These are phyloP conservation scores for Macrocentrus cingulum DNA, from an alignment of 1,140 invertebrate species.

Conservation along the genomic window DNA sequence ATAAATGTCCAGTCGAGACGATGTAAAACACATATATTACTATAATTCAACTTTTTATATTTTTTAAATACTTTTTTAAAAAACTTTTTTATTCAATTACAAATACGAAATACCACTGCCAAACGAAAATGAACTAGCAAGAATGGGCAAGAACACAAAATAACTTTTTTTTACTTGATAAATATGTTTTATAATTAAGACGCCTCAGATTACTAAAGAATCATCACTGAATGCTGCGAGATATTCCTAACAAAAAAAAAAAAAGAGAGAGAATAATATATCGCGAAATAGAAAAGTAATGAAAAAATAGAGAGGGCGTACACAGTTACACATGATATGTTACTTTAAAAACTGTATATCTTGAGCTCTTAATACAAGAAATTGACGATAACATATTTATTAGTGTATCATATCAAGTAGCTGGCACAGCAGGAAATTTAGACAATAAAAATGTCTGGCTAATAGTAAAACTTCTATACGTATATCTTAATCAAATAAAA, in stretches of 20 bases:
- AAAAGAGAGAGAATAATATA: not conserved
- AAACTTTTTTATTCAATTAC: constrained; percentile 29
- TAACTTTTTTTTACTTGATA: constrained; percentile 1
- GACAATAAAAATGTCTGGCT: constrained; percentile 29
- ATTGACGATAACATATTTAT: too few relatives aligned
- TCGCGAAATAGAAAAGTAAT: too few relatives aligned
- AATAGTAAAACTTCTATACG: constrained; percentile 25
- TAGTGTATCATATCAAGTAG: not conserved
- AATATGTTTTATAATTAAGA: constrained; percentile 21
- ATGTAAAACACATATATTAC: too few relatives aligned
- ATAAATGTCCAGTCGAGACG: too few relatives aligned
- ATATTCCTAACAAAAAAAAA: constrained; percentile 31
- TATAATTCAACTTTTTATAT: constrained; percentile 22
- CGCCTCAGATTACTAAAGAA: constrained; percentile 62
- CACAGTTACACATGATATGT: too few relatives aligned
- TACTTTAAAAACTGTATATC: too few relatives aligned
- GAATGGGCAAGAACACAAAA: constrained; percentile 46
- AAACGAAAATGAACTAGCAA: constrained; percentile 44
- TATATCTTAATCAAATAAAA: constrained; percentile 33
- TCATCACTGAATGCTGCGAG: constrained; percentile 46
- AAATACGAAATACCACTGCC: constrained; percentile 26
- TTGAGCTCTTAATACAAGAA: too few relatives aligned
- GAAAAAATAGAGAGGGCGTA: too few relatives aligned
- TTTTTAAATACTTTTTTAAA: constrained; percentile 33
- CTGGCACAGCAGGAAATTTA: constrained; percentile 15